Conservation (phyloP, 2,797 vertebrate genomes). For the Oceanodroma leucorhoa region DNA sequence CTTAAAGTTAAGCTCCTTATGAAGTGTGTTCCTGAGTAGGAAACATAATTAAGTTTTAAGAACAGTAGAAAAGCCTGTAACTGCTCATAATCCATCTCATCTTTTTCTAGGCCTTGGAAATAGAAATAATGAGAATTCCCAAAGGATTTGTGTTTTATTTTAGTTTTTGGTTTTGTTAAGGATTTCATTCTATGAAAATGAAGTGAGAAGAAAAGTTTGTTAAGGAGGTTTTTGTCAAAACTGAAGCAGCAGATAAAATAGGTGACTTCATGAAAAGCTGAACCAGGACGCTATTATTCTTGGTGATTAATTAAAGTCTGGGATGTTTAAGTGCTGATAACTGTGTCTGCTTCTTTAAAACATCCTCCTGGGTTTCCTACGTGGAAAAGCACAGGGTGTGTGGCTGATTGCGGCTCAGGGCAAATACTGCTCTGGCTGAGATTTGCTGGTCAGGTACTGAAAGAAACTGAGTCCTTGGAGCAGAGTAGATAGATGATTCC, state of each 20-base stretch:
- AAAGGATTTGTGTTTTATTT: neutral
- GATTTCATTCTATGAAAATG: neutral
- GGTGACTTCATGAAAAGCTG: neutral
- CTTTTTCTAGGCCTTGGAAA: neutral
- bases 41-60: conserved; percentile 9
- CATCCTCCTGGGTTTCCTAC: neutral
- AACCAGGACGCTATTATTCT: neutral
- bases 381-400: neutral
- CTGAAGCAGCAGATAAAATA: neutral
- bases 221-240: neutral
- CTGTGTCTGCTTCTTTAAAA: neutral
- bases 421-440: neutral
- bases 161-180: neutral
- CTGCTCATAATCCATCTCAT: neutral
- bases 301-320: neutral
- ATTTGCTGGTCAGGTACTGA: neutral
- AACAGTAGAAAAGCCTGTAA: neutral
- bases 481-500: neutral
- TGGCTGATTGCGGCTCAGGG: neutral
- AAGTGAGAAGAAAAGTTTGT: neutral
- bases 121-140: neutral
- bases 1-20: conserved; percentile 1
- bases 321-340: neutral
- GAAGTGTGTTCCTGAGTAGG: neutral
- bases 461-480: neutral